Percentiles rank a stretch among this genome's conserved stretches.
Evolutionary conservation across 2,113 vertebrate species (phyloP).

Genomic region (Sigmodon hispidus): DNA sequence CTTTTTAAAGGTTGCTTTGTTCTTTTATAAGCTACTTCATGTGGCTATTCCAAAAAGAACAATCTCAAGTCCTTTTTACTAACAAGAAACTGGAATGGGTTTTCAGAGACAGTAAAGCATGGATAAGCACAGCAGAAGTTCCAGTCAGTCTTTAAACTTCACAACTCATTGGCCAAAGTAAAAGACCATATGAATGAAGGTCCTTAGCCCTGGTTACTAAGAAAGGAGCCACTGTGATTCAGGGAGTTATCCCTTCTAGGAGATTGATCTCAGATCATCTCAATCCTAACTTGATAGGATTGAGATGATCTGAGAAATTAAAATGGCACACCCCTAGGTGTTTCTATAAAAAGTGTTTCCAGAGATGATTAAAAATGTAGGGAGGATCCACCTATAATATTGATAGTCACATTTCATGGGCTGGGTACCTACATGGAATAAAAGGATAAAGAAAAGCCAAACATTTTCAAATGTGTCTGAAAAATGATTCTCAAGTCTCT

Average conservation of each 20-base stretch:
- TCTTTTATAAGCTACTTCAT: conserved; percentile 15
- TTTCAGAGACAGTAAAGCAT: background rate
- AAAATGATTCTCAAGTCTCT: background rate
- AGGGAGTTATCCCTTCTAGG: background rate
- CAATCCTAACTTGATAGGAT: background rate
- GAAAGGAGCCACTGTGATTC: background rate
- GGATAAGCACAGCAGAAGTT: background rate
- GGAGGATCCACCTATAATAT: background rate
- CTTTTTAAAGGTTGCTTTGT: conserved; percentile 21
- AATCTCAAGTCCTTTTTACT: conserved; percentile 5
- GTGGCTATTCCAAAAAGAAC: conserved; percentile 28
- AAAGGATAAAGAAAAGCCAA: background rate
- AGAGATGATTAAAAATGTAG: background rate
- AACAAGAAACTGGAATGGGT: background rate
- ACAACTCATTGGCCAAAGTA: background rate
- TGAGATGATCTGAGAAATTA: background rate
- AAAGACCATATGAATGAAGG: background rate
- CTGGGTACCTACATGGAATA: background rate
- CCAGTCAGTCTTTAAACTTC: background rate
- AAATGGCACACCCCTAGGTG: background rate
- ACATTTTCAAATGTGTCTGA: background rate
- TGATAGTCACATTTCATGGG: background rate
- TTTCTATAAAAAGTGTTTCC: background rate
- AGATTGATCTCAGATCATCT: background rate
- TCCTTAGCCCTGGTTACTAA: background rate